These are phyloP conservation scores for Pachypanchax playfairii DNA, from an alignment of 2,113 vertebrate species.

Conservation along the genomic window DNA sequence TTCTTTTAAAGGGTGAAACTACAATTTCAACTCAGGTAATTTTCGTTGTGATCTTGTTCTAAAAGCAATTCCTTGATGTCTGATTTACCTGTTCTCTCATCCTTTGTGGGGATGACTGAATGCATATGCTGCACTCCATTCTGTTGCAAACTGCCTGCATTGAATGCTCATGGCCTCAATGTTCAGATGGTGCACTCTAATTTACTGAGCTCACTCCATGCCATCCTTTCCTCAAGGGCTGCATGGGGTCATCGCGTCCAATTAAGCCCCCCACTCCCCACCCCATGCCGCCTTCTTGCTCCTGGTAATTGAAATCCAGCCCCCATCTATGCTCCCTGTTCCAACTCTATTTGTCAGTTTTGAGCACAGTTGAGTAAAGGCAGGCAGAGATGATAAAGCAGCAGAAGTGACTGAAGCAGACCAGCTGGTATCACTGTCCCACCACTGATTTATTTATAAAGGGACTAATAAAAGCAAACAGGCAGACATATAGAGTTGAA, in stretches of 20 bases:
- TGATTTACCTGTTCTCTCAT: slow-evolving; percentile 28
- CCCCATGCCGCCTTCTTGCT: slow-evolving; percentile 53
- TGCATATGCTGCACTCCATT: slow-evolving; percentile 65
- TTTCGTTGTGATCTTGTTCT: no score
- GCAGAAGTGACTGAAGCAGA: slow-evolving; percentile 27
- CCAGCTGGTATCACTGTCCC: slow-evolving; percentile 44
- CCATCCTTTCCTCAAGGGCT: slow-evolving; percentile 65
- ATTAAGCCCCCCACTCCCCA: slow-evolving; percentile 67
- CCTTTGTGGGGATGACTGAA: slow-evolving; percentile 45
- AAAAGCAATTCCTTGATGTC: background rate
- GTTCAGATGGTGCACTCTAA: slow-evolving; percentile 70
- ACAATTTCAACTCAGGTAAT: no score
- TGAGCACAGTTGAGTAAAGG: slow-evolving; percentile 60
- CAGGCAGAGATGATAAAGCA: slow-evolving; percentile 49
- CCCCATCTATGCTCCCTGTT: slow-evolving; percentile 46
- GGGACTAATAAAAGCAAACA: slow-evolving; percentile 37
- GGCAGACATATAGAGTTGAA: slow-evolving; percentile 1
- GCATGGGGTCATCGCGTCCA: slow-evolving; percentile 75
- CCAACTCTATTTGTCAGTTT: slow-evolving; percentile 65
- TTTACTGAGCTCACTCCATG: slow-evolving; percentile 68
- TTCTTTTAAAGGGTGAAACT: no score
- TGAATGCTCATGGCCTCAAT: slow-evolving; percentile 56
- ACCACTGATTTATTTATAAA: slow-evolving; percentile 59
- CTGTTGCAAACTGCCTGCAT: slow-evolving; percentile 48
- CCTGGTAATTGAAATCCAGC: slow-evolving; percentile 76